These are phyloP conservation scores for Caradrina clavipalpis DNA, from an alignment of 2,888 invertebrate species.

Conservation along the genomic window DNA sequence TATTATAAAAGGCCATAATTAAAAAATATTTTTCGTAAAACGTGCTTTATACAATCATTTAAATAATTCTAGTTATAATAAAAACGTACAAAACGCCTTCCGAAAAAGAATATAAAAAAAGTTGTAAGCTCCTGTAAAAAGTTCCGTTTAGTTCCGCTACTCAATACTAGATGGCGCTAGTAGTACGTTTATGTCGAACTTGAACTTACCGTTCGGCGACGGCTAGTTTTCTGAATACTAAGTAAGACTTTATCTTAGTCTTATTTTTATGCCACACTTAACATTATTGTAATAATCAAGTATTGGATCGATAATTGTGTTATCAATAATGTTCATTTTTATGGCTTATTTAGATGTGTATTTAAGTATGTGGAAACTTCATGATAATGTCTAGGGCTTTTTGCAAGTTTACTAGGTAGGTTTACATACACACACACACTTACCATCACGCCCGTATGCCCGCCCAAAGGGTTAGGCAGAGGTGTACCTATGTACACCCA, in stretches of 20 bases:
- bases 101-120: neutral
- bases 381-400: neutral
- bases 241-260: neutral
- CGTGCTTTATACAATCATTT: no score
- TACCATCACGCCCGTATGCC: no score
- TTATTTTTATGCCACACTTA: neutral
- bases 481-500: no score
- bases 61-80: no score
- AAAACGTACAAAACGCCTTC: neutral
- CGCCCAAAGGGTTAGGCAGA: no score
- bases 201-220: neutral
- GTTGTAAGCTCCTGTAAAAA: neutral
- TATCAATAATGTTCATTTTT: neutral
- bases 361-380: neutral
- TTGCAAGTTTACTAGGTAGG: neutral
- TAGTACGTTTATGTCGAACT: conserved; percentile 50
- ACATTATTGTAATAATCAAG: neutral
- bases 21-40: no score
- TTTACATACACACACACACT: no score
- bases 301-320: neutral
- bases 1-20: no score
- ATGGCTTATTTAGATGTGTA: neutral
- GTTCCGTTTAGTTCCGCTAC: conserved; percentile 78
- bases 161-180: conserved; percentile 84
- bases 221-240: neutral